A percentile compares a stretch with the other conserved stretches of the same genome.
phyloP scores from a whole-genome alignment of 2,797 vertebrate species.

The Tauraco hartlaubi region DNA sequence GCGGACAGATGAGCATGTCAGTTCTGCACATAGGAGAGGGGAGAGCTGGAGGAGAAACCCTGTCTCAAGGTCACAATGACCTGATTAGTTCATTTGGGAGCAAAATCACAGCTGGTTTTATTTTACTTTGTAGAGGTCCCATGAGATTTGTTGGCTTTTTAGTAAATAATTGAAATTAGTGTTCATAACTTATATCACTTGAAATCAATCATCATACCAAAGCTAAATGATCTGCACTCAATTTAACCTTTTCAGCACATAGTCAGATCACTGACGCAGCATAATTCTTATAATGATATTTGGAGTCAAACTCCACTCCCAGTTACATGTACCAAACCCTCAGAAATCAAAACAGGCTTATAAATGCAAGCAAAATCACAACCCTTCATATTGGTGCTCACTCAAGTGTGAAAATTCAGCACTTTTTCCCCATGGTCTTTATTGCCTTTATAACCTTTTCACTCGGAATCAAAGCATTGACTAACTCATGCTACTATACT shows the following conservation, averaged over 20 bases:
- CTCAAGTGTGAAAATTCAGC: background rate
- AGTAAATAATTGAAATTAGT: conserved; percentile 14
- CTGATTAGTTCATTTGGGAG: background rate
- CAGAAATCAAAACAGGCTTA: conserved; percentile 1
- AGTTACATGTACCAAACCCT: background rate
- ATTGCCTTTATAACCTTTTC: conserved; percentile 21
- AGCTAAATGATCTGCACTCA: background rate
- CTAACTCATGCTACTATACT: background rate
- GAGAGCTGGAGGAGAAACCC: background rate
- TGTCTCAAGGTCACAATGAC: background rate
- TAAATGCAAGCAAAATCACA: background rate
- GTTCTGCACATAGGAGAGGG: background rate
- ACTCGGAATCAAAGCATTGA: background rate
- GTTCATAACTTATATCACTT: background rate
- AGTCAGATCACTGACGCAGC: background rate
- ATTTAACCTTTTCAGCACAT: background rate
- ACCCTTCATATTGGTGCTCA: background rate
- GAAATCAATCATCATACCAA: conserved; percentile 21
- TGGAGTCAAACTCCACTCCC: background rate
- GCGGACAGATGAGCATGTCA: background rate
- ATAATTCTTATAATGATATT: background rate
- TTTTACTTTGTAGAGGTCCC: background rate
- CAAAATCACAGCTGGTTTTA: background rate
- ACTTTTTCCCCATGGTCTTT: background rate
- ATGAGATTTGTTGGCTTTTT: background rate